Evolutionary conservation across 2,888 invertebrate genomes (phyloP), one percentile per base, ranked within the genome.

Genomic region (Tetragonula carbonaria): DNA sequence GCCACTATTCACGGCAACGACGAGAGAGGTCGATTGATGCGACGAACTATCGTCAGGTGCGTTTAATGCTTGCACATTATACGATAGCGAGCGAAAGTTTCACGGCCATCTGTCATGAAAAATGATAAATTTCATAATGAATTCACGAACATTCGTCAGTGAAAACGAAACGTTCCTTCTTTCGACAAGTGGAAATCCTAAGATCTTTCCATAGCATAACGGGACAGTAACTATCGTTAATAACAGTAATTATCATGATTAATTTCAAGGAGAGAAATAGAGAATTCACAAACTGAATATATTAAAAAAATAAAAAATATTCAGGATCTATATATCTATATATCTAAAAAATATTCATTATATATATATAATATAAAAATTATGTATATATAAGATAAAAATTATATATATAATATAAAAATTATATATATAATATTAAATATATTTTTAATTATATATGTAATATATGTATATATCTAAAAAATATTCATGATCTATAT

Each of bases 1-100:
- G 95, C 96, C 4, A 95, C 96, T 86, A 95, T 96, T 83, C 95
- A 96, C 84, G 96, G 96, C 33, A 95, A 96, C 94, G 96, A 96
- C 87, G 96, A 96, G 83, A 94, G 95, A 57, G 95, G 95, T n/a
- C 93, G 96, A 80, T 91, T 96, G 86, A 95, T 96, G 95, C 93
- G 96, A 63, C 94, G 96, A 65, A 96, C 96, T 2, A 95, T 96
- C 80, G 95, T 96, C 92, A 95, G 96, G 94, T 94, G 84, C 28
- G 16, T 28, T 8, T 16, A 28, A 33, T 3, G 18, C 11, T 0
- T 45, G 38, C 38, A 45, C 8, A 3, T n/a, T 28, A 28, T 28
- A 21, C 57, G 2, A 59, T 1, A 4, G 14, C n/a, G 57, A 57
- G n/a, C 57, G 13, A 57, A 57, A 33, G 33, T 28, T 28, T 28